Percentiles rank a stretch among this genome's conserved stretches.
These are phyloP conservation scores for Scatophagus argus DNA, from an alignment of 2,113 vertebrate species.

Conservation along the genomic window DNA sequence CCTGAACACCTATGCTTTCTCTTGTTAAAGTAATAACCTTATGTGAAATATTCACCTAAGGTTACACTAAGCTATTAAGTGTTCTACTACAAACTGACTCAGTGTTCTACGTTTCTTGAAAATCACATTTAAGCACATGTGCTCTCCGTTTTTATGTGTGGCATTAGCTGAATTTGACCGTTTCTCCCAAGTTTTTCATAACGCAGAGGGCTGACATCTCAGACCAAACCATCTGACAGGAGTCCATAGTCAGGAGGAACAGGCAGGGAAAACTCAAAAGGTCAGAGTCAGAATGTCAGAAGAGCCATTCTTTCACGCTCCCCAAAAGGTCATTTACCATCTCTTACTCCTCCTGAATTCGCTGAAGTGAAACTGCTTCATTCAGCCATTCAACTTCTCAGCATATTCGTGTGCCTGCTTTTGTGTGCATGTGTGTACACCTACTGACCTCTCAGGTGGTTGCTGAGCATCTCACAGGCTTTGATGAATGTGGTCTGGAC, in stretches of 20 bases:
- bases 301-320: conserved; percentile 10
- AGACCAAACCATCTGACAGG: not conserved
- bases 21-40: too few species aligned
- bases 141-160: not conserved
- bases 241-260: not conserved
- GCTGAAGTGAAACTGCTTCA: not conserved
- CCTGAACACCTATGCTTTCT: conserved; percentile 6
- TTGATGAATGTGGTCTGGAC: conserved; percentile 1
- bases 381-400: not conserved
- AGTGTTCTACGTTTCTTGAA: not conserved
- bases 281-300: conserved; percentile 29
- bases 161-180: not conserved
- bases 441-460: conserved; percentile 64
- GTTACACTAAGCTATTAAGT: too few species aligned
- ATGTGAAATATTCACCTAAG: too few species aligned
- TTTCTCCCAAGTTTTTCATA: not conserved
- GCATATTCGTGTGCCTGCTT: not conserved
- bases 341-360: conserved; percentile 2
- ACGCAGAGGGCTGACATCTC: not conserved
- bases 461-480: conserved; percentile 66
- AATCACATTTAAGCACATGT: not conserved
- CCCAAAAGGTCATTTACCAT: conserved; percentile 34
- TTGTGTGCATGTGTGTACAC: not conserved
- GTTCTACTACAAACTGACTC: not conserved
- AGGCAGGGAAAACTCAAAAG: conserved; percentile 41